Percentiles rank a stretch among this genome's conserved stretches.
Evolutionary conservation across 2,797 vertebrate species (phyloP).

Genomic region (Pelobates cultripes): DNA sequence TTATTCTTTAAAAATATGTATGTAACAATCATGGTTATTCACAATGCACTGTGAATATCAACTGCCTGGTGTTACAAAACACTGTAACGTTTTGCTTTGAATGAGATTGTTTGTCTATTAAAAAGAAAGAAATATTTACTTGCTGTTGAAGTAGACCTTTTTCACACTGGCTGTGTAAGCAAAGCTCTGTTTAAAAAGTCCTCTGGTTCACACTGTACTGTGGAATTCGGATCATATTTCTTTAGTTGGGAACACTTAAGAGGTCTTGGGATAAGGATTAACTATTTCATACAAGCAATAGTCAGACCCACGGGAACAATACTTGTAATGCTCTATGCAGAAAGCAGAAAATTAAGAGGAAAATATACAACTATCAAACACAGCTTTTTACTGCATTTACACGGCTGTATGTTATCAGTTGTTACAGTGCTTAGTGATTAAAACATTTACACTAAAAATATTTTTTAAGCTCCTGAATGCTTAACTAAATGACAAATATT

Average conservation of each 20-base stretch:
- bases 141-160: not conserved
- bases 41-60: too few relatives aligned
- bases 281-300: constrained; percentile 8
- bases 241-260: not conserved
- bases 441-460: too few relatives aligned
- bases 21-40: too few relatives aligned
- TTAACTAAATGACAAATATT: too few relatives aligned
- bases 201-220: constrained; percentile 15
- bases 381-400: not conserved
- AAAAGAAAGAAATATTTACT: constrained; percentile 2
- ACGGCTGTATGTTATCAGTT: not conserved
- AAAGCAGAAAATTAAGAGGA: not conserved
- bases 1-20: too few relatives aligned
- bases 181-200: constrained; percentile 5
- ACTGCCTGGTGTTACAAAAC: too few relatives aligned
- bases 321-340: constrained; percentile 3
- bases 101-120: too few relatives aligned
- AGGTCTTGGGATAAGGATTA: constrained; percentile 20
- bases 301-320: not conserved
- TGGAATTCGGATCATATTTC: constrained; percentile 9
- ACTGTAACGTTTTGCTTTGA: too few relatives aligned
- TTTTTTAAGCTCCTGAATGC: too few relatives aligned
- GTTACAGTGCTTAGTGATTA: too few relatives aligned
- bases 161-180: constrained; percentile 3
- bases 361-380: not conserved